A percentile compares a stretch with the other conserved stretches of the same genome.
phyloP scores from a whole-genome alignment of 2,888 invertebrate species.

The Sesia bembeciformis region DNA sequence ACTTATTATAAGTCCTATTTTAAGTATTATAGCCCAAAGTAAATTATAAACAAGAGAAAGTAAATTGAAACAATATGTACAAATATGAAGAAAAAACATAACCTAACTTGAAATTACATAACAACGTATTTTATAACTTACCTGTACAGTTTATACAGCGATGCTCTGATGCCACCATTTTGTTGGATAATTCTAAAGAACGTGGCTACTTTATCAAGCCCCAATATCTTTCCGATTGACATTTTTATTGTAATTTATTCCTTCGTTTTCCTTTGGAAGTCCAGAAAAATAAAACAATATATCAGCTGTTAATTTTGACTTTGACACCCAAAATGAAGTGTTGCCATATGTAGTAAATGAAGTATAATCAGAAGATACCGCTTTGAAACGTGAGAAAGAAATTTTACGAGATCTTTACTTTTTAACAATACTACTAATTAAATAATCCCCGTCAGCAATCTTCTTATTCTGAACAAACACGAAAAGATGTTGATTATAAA shows the following conservation, averaged over 20 bases:
- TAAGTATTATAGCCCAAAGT: neutral
- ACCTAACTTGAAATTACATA: conserved; percentile 44
- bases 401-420: too few relatives aligned
- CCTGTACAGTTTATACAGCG: conserved; percentile 83
- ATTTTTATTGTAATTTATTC: conserved; percentile 25
- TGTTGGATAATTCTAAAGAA: conserved; percentile 79
- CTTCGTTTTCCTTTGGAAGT: conserved; percentile 33
- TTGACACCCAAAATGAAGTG: too few relatives aligned
- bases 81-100: conserved; percentile 7
- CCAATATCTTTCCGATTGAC: conserved; percentile 78
- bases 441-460: too few relatives aligned
- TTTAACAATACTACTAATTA: too few relatives aligned
- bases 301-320: too few relatives aligned
- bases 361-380: too few relatives aligned
- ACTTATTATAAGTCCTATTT: too few relatives aligned
- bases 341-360: too few relatives aligned
- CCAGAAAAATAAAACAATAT: too few relatives aligned
- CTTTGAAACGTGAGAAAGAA: too few relatives aligned
- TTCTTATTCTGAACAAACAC: too few relatives aligned
- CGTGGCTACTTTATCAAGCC: conserved; percentile 80
- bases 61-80: neutral
- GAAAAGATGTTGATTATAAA: too few relatives aligned
- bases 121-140: conserved; percentile 45
- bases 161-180: conserved; percentile 82
- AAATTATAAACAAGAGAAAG: neutral